Base-by-base conservation (phyloP, 1,140 invertebrate genomes). In the Philopotamus ludificatus region DNA sequence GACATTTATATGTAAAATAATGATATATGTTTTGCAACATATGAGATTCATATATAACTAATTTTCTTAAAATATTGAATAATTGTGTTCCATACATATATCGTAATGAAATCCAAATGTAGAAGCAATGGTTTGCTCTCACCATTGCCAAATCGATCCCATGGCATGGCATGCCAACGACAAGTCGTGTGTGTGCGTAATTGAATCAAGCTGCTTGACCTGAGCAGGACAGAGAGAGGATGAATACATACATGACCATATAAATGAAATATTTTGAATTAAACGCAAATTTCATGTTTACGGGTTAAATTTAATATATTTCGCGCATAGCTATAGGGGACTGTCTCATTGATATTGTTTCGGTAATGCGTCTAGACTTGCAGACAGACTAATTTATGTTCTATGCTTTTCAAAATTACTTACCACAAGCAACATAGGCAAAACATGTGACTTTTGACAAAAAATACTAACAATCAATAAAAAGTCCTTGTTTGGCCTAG, bases 331-430 rank as follows among this genome's bases (percentile, higher is more conserved):
- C 12, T 57, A 9, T n/a, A 39, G 21, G 53, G 34, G 20, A 57
- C 34, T 4, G 26, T 41, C 15, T 41, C 21, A 41, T 47, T 26
- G 44, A 60, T 47, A 60, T 60, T 60, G 22, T 60, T 47, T 60
- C n/a, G 57, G 44, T 47, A 60, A 60, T 60, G 44, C 42, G 44
- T 60, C 44, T 60, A 60, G 41, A 45, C 42, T 60, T n/a, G 57
- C 57, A 60, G 42, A 60, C 57, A 60, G 57, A 44, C 42, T 47
- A 60, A 60, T 47, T 60, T 45, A 60, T 60, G 57, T 41, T 57
- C 54, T 57, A 42, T 42, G 54, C 54, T 39, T 57, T 57, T 42
- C 8, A 15, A 57, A 42, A 57, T 57, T 57, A 42, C 54, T 42
- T 22, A 22, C 34, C 8, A 4, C 18, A 8, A 47, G 10, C 44